A percentile compares a stretch with the other conserved stretches of the same genome.
Evolutionary conservation across 2,888 invertebrate genomes (phyloP).

Genomic region (Lycocerus yunnanus): DNA sequence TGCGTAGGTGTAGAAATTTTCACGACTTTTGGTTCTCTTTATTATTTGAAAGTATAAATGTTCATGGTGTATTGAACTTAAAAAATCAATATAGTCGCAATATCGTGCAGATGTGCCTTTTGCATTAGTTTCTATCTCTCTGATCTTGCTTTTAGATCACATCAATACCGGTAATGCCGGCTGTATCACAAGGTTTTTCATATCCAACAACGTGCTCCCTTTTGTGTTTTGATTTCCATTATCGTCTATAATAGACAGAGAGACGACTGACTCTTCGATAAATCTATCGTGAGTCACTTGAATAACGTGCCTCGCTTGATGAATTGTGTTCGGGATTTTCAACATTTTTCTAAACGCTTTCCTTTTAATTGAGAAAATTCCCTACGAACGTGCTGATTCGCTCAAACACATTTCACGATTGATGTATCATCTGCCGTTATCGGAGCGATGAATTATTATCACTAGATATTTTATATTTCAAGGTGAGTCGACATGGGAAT

Average conservation of each 20-base stretch:
- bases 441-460: neutral
- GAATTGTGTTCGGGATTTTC: neutral
- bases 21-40: neutral
- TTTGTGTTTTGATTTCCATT: slow-evolving; percentile 12
- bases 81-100: neutral
- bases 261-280: neutral
- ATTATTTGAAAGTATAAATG: neutral
- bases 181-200: neutral
- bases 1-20: neutral
- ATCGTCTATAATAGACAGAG: neutral
- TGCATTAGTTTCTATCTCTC: neutral
- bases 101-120: neutral
- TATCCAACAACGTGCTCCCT: slow-evolving; percentile 14
- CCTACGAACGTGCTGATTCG: neutral
- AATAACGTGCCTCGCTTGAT: neutral
- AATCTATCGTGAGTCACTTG: slow-evolving; percentile 10
- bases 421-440: neutral
- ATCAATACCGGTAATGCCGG: slow-evolving; percentile 12
- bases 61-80: neutral
- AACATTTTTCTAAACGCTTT: neutral
- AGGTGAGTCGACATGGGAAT: no score
- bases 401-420: neutral
- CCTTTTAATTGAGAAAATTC: neutral
- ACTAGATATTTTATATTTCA: neutral
- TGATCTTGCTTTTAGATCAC: neutral